phyloP scores from a whole-genome alignment of 2,797 vertebrate genomes.

The Anableps anableps region DNA sequence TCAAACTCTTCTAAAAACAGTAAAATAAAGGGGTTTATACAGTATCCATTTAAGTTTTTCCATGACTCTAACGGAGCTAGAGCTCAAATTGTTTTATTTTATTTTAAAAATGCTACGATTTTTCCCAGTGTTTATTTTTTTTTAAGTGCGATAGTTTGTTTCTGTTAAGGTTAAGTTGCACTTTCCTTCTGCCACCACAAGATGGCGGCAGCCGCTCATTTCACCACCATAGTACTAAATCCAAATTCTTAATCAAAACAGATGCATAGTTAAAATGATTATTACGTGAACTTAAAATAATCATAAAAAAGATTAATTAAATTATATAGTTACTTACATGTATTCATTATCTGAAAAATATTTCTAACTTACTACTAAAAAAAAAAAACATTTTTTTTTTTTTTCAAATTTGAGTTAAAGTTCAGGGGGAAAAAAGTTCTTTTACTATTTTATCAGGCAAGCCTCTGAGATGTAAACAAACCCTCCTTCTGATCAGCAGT shows the following conservation, averaged over 20 bases:
- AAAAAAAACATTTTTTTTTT: too few species aligned
- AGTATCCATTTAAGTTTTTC: background rate
- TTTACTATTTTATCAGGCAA: background rate
- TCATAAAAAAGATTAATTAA: background rate
- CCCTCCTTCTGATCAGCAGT: background rate
- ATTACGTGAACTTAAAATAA: background rate
- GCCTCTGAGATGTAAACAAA: background rate
- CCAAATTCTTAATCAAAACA: background rate
- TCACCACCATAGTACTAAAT: background rate
- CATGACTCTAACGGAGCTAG: background rate
- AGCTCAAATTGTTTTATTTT: background rate
- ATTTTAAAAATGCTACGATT: background rate
- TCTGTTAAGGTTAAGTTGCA: background rate
- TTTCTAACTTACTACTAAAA: background rate
- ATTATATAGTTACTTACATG: background rate
- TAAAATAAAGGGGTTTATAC: background rate
- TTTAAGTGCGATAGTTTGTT: background rate
- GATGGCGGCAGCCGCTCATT: background rate
- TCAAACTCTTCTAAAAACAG: background rate
- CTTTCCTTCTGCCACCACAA: background rate
- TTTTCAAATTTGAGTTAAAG: too few species aligned
- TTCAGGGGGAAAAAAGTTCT: background rate
- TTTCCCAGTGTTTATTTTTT: background rate
- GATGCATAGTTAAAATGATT: background rate
- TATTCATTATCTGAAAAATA: background rate